A percentile compares a stretch with the other conserved stretches of the same genome.
Evolutionary conservation across 2,797 vertebrate species (phyloP).

Genomic region (Artibeus lituratus): DNA sequence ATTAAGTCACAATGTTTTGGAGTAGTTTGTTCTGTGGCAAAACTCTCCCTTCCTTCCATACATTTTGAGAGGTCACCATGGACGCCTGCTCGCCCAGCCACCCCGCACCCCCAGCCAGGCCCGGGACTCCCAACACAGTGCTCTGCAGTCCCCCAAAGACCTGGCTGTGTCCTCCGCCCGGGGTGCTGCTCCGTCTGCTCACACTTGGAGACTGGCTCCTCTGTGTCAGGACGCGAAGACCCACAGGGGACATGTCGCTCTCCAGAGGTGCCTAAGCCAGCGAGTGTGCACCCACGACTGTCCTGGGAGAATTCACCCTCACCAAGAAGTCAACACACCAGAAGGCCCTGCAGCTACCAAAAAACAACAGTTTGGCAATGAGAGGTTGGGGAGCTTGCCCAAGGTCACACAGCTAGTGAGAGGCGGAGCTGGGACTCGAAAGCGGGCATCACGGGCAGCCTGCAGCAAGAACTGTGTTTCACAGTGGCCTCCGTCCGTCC

Average conservation of each 20-base stretch:
- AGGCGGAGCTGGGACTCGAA: background rate
- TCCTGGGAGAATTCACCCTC: background rate
- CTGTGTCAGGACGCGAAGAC: background rate
- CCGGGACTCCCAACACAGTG: background rate
- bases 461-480: background rate
- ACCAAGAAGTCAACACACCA: background rate
- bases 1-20: background rate
- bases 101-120: background rate
- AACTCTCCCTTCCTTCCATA: background rate
- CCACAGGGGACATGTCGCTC: background rate
- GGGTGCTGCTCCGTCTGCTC: background rate
- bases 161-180: background rate
- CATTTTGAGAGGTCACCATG: background rate
- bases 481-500: background rate
- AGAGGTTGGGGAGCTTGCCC: background rate
- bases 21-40: background rate
- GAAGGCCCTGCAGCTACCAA: background rate
- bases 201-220: background rate
- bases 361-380: background rate
- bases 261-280: background rate
- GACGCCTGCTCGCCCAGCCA: background rate
- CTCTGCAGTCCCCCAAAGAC: background rate
- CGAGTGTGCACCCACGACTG: background rate
- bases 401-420: background rate
- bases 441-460: background rate